A percentile compares a stretch with the other conserved stretches of the same genome.
phyloP scores from a whole-genome alignment of 2,888 invertebrate genomes.

The Cerceris ruficornis region DNA sequence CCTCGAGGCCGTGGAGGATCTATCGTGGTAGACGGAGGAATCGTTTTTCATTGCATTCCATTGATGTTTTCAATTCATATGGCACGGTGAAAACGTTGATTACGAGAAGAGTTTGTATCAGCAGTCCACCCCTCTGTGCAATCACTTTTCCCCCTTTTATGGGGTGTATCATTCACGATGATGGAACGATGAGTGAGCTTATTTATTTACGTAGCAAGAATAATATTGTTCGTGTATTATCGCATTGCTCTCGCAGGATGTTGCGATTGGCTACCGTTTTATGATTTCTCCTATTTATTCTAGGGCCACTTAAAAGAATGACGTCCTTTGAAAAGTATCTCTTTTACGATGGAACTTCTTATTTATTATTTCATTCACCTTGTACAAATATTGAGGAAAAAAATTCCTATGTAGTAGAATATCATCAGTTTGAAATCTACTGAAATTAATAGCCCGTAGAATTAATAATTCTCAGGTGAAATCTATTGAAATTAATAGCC shows the following conservation, averaged over 20 bases:
- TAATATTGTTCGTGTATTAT: slow-evolving; percentile 6
- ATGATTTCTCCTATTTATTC: too few relatives aligned
- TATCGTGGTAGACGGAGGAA: slow-evolving; percentile 13
- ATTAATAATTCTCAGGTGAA: too few relatives aligned
- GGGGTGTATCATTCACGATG: slow-evolving; percentile 8
- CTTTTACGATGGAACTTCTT: too few relatives aligned
- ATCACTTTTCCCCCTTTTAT: not conserved
- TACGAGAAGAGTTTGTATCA: slow-evolving; percentile 13
- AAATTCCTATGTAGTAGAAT: too few relatives aligned
- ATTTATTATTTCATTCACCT: too few relatives aligned
- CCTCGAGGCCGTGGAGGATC: slow-evolving; percentile 14
- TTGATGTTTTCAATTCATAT: slow-evolving; percentile 31
- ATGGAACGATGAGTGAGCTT: slow-evolving; percentile 30
- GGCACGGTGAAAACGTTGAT: slow-evolving; percentile 31
- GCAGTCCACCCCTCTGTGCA: not conserved
- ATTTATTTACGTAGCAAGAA: slow-evolving; percentile 19
- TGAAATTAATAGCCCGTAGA: too few relatives aligned
- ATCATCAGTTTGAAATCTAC: too few relatives aligned
- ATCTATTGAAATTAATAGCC: too few relatives aligned
- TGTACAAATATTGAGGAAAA: too few relatives aligned
- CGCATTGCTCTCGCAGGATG: not conserved
- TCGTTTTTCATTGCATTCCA: slow-evolving; percentile 48
- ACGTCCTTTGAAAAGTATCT: too few relatives aligned
- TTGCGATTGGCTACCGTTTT: not conserved
- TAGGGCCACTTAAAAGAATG: too few relatives aligned